phyloP scores from a whole-genome alignment of 2,113 vertebrate species.

The Hippocampus barbouri region DNA sequence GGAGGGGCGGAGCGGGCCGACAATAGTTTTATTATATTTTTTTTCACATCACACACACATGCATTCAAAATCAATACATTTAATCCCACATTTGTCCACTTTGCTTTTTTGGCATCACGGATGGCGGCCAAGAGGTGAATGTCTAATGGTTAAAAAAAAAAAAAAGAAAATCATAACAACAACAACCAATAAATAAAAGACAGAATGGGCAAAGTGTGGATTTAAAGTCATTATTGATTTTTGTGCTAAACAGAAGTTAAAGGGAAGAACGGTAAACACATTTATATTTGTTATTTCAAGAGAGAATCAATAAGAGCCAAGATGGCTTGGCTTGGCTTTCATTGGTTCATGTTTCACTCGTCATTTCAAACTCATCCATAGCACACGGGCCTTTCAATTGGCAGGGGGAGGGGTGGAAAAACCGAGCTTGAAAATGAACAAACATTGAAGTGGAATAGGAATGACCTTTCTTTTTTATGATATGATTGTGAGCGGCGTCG shows the following conservation, averaged over 20 bases:
- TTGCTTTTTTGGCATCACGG: background rate
- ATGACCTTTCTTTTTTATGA: too few relatives aligned
- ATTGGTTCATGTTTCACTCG: too few relatives aligned
- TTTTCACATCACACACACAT: too few relatives aligned
- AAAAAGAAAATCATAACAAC: too few relatives aligned
- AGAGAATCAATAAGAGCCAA: background rate
- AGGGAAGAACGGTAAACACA: background rate
- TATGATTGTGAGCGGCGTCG: too few relatives aligned
- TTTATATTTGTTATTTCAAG: background rate
- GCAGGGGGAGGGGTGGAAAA: background rate
- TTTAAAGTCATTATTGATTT: conserved; percentile 7
- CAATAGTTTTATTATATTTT: too few relatives aligned
- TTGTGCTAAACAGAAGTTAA: background rate
- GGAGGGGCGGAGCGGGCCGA: too few relatives aligned
- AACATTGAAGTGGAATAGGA: background rate
- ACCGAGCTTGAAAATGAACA: background rate
- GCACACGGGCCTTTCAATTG: background rate
- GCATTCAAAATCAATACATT: background rate
- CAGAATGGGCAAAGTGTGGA: background rate
- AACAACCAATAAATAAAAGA: too few relatives aligned
- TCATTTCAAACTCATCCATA: background rate
- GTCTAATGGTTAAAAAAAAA: background rate
- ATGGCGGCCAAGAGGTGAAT: background rate
- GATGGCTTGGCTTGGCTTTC: background rate
- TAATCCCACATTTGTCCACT: background rate